Evolutionary conservation across 2,888 invertebrate genomes (phyloP), one percentile per base, ranked within the genome.

Genomic region (Papilio elwesi): DNA sequence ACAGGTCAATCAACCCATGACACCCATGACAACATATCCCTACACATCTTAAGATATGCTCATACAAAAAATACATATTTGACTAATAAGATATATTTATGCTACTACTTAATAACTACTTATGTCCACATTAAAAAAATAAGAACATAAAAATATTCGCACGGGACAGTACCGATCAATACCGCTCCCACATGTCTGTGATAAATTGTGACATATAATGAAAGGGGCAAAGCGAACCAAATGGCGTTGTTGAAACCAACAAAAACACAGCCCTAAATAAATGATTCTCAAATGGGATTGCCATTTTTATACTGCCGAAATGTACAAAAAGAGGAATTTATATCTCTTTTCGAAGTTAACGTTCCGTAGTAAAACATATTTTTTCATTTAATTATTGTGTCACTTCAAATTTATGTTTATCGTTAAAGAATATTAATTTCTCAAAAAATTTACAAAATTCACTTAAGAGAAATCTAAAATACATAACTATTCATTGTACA

Each of bases 171-270:
- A 49, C 53, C n/a, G n/a, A n/a, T 5, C 26, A 57, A 43, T 57
- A 47, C 48, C 13, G 16, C 12, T 26, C 13, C 26, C 48, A 57
- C 57, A 57, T 13, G 68, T 48, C 55, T 68, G 68, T 68, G 68
- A 68, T 68, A 57, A 68, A 68, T 68, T 57, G 57, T n/a, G 53
- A 43, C 68, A 48, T 53, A 67, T 68, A 68, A 68, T 68, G 57
- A 55, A 68, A 68, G 47, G 68, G 68, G 68, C 68, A 26, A 68
- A 48, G 48, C 68, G 57, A 68, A 68, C 68, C 57, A 68, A 68
- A 68, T 57, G 57, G 48, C 57, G 68, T 55, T 68, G 47, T 57
- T 57, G 57, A 47, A 68, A 55, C 57, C 55, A 68, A 68, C 68
- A 68, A 68, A 67, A 68, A 68, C 68, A 68, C 49, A 13, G 68